phyloP scores from a whole-genome alignment of 2,888 invertebrate species.

The Pseudoips prasinana region DNA sequence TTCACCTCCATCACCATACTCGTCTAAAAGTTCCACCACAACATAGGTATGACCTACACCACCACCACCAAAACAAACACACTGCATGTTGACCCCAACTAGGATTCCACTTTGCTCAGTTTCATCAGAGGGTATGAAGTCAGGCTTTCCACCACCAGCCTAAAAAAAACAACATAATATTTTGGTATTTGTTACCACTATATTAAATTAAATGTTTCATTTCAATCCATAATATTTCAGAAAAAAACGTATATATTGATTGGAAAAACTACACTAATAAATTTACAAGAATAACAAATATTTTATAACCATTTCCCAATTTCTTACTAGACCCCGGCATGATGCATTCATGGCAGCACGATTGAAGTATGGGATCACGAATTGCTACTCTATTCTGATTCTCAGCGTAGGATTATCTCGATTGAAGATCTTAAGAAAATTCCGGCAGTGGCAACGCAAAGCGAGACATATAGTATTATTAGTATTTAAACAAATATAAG shows the following conservation, averaged over 20 bases:
- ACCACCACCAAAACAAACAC: constrained; percentile 2
- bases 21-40: too few species aligned
- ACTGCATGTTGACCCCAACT: constrained; percentile 1
- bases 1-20: too few species aligned
- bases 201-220: neutral
- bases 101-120: constrained; percentile 1
- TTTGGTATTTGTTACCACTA: neutral
- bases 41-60: neutral
- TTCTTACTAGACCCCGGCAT: too few species aligned
- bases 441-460: too few species aligned
- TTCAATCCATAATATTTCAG: neutral
- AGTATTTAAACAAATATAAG: too few species aligned
- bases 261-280: neutral
- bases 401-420: too few species aligned
- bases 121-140: constrained; percentile 7
- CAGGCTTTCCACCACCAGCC: constrained; percentile 6
- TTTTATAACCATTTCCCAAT: too few species aligned
- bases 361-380: too few species aligned
- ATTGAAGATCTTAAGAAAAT: too few species aligned
- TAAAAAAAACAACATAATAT: neutral
- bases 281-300: neutral
- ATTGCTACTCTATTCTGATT: too few species aligned
- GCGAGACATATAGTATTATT: too few species aligned
- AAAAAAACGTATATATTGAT: neutral
- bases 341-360: too few species aligned